Percentiles rank a stretch among this genome's conserved stretches.
phyloP scores from a whole-genome alignment of 2,113 vertebrate species.

The Gopherus flavomarginatus region DNA sequence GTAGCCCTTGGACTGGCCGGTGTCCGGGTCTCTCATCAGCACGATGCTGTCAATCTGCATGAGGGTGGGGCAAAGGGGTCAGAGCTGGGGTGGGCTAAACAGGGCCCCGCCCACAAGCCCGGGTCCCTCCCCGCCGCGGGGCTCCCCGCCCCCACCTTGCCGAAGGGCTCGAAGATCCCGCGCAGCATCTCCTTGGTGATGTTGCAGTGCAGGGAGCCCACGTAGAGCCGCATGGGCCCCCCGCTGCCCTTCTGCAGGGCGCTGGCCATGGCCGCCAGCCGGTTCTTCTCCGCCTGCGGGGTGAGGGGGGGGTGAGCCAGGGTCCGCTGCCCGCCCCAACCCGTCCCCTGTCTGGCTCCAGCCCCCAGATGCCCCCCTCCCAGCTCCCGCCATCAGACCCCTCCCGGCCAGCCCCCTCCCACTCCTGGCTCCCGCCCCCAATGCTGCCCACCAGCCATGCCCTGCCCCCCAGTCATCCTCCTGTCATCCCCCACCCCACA shows the following conservation, averaged over 20 bases:
- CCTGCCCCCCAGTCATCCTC: neutral
- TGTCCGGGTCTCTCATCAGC: slow-evolving; percentile 74
- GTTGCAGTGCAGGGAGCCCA: slow-evolving; percentile 73
- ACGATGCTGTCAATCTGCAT: slow-evolving; percentile 73
- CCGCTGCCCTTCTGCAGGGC: slow-evolving; percentile 66
- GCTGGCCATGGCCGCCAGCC: slow-evolving; percentile 71
- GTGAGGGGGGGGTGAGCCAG: neutral
- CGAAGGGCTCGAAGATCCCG: slow-evolving; percentile 78
- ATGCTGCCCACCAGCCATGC: too few species aligned
- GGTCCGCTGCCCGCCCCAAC: neutral
- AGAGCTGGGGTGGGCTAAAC: neutral
- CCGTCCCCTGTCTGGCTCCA: too few species aligned
- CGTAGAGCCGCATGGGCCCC: slow-evolving; percentile 68
- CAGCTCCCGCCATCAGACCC: too few species aligned
- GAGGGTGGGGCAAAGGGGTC: fast-evolving
- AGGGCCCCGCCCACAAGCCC: too few species aligned
- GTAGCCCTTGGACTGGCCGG: slow-evolving; percentile 75
- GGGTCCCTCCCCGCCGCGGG: neutral
- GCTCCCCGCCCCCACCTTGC: slow-evolving; percentile 57
- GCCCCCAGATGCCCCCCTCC: too few species aligned
- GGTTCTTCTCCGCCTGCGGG: slow-evolving; percentile 75
- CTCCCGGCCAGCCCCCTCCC: slow-evolving; percentile 3
- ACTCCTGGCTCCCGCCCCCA: neutral
- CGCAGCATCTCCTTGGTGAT: slow-evolving; percentile 77
- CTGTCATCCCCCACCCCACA: neutral